Percentiles rank a stretch among this genome's conserved stretches.
Conservation (phyloP, 2,888 invertebrate genomes). For the Rhingia campestris region DNA sequence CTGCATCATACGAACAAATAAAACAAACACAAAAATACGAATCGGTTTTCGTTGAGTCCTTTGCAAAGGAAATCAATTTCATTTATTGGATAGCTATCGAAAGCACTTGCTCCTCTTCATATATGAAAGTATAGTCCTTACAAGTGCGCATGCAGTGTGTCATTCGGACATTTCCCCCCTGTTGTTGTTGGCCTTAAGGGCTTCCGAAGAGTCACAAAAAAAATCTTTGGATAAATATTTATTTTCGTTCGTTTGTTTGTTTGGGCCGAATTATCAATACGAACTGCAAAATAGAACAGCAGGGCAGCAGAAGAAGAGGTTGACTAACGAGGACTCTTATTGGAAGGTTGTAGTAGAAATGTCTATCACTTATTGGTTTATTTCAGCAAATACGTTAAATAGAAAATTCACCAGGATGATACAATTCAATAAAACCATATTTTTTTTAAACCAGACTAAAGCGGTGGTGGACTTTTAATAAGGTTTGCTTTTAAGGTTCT, state of each 20-base stretch:
- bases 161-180: conserved; percentile 4
- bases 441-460: not conserved
- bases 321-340: conserved; percentile 46
- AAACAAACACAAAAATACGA: conserved; percentile 16
- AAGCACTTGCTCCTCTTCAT: conserved; percentile 65
- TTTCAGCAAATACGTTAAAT: conserved; percentile 13
- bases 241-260: conserved; percentile 58
- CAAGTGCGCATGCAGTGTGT: conserved; percentile 44
- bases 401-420: conserved; percentile 1
- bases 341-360: conserved; percentile 37
- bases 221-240: conserved; percentile 45
- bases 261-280: conserved; percentile 41
- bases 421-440: conserved; percentile 7
- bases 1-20: not conserved
- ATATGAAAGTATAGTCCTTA: conserved; percentile 23
- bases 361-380: conserved; percentile 40
- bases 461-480: not conserved
- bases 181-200: conserved; percentile 33
- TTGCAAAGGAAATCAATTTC: conserved; percentile 68
- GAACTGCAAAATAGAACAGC: conserved; percentile 5
- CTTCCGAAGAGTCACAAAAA: not conserved
- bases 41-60: conserved; percentile 18
- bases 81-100: conserved; percentile 70
- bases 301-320: conserved; percentile 13
- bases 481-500: not conserved